Evolutionary conservation across 2,888 invertebrate genomes (phyloP).

Genomic region (Lasioglossum morio): DNA sequence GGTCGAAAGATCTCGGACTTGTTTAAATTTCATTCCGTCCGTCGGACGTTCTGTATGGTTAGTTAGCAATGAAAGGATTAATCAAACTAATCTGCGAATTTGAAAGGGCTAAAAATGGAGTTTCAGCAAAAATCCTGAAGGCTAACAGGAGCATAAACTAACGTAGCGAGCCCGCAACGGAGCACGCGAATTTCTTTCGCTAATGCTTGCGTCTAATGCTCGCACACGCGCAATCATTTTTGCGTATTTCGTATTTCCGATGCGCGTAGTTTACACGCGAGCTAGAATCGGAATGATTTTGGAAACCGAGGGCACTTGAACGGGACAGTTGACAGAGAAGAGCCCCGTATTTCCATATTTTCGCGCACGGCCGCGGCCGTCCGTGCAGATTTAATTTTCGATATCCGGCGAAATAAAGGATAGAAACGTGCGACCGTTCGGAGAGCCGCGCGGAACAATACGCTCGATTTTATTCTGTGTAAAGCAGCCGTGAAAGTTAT

Average conservation of each 20-base stretch:
- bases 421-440: neutral
- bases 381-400: slow-evolving; percentile 13
- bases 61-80: neutral
- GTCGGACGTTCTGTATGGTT: neutral
- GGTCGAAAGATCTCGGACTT: neutral
- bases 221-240: neutral
- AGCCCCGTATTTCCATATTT: neutral
- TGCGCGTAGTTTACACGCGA: neutral
- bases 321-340: neutral
- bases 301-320: neutral
- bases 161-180: neutral
- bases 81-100: neutral
- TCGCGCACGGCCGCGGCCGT: neutral
- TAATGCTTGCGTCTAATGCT: neutral
- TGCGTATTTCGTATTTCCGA: neutral
- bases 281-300: neutral
- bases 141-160: neutral
- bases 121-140: neutral
- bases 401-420: slow-evolving; percentile 7
- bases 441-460: neutral
- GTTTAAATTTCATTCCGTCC: neutral
- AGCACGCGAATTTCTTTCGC: neutral
- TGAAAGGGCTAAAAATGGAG: neutral
- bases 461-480: slow-evolving; percentile 6
- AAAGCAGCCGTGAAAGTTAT: slow-evolving; percentile 6